Conservation (phyloP, 1,140 invertebrate species). For the Hesperophylax magnus region DNA sequence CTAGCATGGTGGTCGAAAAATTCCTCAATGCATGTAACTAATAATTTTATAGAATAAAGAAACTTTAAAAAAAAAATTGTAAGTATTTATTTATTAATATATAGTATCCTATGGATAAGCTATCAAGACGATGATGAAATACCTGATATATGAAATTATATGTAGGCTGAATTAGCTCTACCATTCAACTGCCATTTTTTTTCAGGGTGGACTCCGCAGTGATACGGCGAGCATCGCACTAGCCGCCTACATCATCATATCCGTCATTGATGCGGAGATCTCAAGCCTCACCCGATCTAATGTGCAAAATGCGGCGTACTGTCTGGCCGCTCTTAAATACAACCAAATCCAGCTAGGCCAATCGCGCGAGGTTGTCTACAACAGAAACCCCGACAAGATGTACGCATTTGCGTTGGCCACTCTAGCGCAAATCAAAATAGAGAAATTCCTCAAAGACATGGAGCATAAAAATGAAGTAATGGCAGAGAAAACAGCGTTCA, state of each 20-base stretch:
- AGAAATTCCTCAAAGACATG: slow-evolving; percentile 39
- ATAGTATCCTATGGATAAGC: too few species aligned
- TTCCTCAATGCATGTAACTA: too few species aligned
- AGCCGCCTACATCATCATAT: slow-evolving; percentile 78
- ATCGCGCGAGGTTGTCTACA: slow-evolving; percentile 58
- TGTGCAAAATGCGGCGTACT: slow-evolving; percentile 72
- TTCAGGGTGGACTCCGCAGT: slow-evolving; percentile 77
- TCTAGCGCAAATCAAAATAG: slow-evolving; percentile 64
- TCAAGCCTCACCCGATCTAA: slow-evolving; percentile 63
- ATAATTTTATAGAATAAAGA: too few species aligned
- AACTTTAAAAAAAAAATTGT: too few species aligned
- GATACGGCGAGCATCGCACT: slow-evolving; percentile 73
- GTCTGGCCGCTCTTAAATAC: slow-evolving; percentile 67
- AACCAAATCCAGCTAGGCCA: slow-evolving; percentile 56
- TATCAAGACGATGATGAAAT: too few species aligned
- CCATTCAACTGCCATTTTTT: background rate
- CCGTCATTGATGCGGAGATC: slow-evolving; percentile 74
- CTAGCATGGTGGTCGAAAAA: too few species aligned
- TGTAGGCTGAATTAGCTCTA: too few species aligned
- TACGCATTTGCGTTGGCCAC: slow-evolving; percentile 73
- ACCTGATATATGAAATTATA: too few species aligned
- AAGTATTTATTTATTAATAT: too few species aligned
- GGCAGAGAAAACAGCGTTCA: slow-evolving; percentile 19
- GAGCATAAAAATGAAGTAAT: slow-evolving; percentile 40
- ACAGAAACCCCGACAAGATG: slow-evolving; percentile 35